Percentiles rank a stretch among this genome's conserved stretches.
These are phyloP conservation scores for Euphydryas editha DNA, from an alignment of 2,888 invertebrate genomes.

Conservation along the genomic window DNA sequence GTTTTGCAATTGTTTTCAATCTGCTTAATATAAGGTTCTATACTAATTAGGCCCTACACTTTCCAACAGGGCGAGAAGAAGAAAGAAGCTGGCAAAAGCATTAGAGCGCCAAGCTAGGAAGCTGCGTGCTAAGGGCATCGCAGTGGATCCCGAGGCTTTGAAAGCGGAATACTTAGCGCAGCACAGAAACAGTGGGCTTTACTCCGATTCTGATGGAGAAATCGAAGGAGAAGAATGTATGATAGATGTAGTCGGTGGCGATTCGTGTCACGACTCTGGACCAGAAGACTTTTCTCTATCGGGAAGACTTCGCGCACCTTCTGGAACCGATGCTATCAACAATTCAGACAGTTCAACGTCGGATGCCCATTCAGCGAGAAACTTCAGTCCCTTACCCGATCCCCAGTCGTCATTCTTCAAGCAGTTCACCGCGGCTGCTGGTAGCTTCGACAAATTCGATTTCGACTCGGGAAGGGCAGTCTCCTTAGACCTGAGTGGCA, in stretches of 20 bases:
- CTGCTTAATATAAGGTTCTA: slow-evolving; percentile 67
- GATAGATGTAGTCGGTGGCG: slow-evolving; percentile 94
- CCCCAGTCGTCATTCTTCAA: slow-evolving; percentile 78
- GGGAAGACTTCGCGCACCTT: slow-evolving; percentile 83
- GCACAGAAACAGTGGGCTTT: slow-evolving; percentile 85
- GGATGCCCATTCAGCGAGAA: slow-evolving; percentile 74
- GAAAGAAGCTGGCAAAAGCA: slow-evolving; percentile 96
- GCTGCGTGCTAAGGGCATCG: slow-evolving; percentile 94
- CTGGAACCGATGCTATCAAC: slow-evolving; percentile 83
- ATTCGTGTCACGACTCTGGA: slow-evolving; percentile 88
- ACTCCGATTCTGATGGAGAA: slow-evolving; percentile 84
- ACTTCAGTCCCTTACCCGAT: slow-evolving; percentile 76
- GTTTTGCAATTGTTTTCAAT: slow-evolving; percentile 15
- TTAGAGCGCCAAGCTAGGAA: slow-evolving; percentile 96
- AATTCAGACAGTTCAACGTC: slow-evolving; percentile 84
- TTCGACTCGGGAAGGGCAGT: slow-evolving; percentile 79
- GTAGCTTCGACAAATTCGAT: slow-evolving; percentile 77
- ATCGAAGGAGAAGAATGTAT: slow-evolving; percentile 87
- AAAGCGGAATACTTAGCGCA: slow-evolving; percentile 93
- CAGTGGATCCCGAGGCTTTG: slow-evolving; percentile 93
- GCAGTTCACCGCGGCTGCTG: slow-evolving; percentile 67
- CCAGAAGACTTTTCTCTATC: slow-evolving; percentile 86
- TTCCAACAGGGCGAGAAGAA: slow-evolving; percentile 89
- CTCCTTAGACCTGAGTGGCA: slow-evolving; percentile 77
- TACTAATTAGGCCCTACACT: slow-evolving; percentile 80